These are phyloP conservation scores for Nesogale talazaci DNA, from an alignment of 2,113 vertebrate genomes.

Conservation along the genomic window DNA sequence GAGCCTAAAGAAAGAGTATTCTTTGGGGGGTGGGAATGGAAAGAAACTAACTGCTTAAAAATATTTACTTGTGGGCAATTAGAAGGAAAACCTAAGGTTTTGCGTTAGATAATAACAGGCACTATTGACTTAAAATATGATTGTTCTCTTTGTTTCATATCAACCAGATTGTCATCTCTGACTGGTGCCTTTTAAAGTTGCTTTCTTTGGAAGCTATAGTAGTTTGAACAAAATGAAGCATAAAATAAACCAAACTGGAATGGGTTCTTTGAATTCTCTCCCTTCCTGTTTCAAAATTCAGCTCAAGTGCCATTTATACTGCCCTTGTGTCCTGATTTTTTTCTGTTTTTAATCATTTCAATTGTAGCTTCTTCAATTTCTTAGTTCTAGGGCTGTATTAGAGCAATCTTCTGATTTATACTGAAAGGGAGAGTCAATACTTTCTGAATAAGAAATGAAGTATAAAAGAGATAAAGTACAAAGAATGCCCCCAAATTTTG, in stretches of 20 bases:
- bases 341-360: constrained; percentile 39
- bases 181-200: background rate
- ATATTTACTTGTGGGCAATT: background rate
- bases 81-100: background rate
- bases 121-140: background rate
- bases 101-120: background rate
- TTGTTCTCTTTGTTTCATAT: background rate
- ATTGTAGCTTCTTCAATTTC: background rate
- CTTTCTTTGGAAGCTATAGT: background rate
- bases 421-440: constrained; percentile 29
- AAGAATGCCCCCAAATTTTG: background rate
- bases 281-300: constrained; percentile 44
- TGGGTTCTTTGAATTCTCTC: background rate
- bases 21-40: background rate
- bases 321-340: background rate
- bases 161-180: background rate
- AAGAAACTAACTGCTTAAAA: background rate
- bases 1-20: background rate
- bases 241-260: background rate
- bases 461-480: constrained; percentile 8
- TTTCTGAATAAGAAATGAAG: background rate
- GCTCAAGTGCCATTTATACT: background rate
- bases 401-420: background rate
- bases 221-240: background rate
- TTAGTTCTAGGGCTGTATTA: background rate